Evolutionary conservation across 2,888 invertebrate genomes (phyloP).

Genomic region (Aproaerema taeniolella): DNA sequence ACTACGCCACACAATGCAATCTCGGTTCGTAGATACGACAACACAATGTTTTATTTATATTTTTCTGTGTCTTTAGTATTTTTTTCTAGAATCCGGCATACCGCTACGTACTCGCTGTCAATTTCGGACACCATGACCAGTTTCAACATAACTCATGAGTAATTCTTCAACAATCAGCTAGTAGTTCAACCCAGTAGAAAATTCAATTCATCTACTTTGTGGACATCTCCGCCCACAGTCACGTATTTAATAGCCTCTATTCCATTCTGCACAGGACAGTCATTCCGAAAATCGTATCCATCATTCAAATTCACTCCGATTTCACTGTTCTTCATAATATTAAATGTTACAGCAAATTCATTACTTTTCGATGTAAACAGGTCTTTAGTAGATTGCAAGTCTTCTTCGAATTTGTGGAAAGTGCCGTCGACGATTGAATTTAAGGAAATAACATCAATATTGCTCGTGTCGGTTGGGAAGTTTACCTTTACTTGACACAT

Average conservation of each 20-base stretch:
- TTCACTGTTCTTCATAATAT: not conserved
- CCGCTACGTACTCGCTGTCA: too few relatives aligned
- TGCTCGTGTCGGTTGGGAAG: not conserved
- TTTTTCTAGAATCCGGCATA: too few relatives aligned
- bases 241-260: constrained; percentile 2
- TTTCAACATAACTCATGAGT: too few relatives aligned
- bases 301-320: not conserved
- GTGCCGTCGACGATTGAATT: not conserved
- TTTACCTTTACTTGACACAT: constrained; percentile 3
- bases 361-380: too few relatives aligned
- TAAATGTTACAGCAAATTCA: too few relatives aligned
- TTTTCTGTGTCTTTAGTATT: too few relatives aligned
- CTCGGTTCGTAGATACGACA: too few relatives aligned
- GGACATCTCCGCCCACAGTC: constrained; percentile 1
- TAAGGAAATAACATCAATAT: not conserved
- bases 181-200: too few relatives aligned
- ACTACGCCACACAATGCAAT: too few relatives aligned
- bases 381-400: not conserved
- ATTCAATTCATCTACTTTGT: not conserved
- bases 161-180: too few relatives aligned
- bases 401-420: not conserved
- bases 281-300: not conserved
- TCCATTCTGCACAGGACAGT: not conserved
- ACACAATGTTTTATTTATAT: too few relatives aligned
- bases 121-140: too few relatives aligned